phyloP scores from a whole-genome alignment of 2,888 invertebrate genomes.

The Melanophora roralis region DNA sequence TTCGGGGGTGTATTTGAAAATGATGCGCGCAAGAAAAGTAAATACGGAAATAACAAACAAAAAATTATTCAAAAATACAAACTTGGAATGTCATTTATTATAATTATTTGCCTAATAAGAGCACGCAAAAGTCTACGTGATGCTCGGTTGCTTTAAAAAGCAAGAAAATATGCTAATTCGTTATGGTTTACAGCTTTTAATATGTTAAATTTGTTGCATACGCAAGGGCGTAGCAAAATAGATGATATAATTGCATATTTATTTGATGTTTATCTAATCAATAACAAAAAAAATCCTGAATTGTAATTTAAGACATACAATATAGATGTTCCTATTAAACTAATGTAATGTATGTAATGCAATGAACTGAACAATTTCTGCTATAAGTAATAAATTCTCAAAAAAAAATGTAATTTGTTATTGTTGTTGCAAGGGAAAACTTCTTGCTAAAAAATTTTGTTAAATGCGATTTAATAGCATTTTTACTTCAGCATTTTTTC shows the following conservation, averaged over 20 bases:
- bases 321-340: too few species aligned
- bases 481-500: too few species aligned
- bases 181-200: neutral
- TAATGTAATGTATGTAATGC: too few species aligned
- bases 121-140: conserved; percentile 12
- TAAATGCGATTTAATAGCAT: too few species aligned
- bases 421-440: too few species aligned
- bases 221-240: neutral
- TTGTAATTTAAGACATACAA: too few species aligned
- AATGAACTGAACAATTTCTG: too few species aligned
- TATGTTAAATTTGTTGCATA: conserved; percentile 12
- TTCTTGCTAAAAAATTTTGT: too few species aligned
- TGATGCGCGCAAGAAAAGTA: conserved; percentile 12
- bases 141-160: neutral
- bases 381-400: too few species aligned
- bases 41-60: conserved; percentile 57
- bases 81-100: conserved; percentile 53
- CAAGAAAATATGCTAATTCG: conserved; percentile 33
- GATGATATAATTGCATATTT: neutral
- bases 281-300: neutral
- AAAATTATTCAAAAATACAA: conserved; percentile 64
- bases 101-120: conserved; percentile 52
- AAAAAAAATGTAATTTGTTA: too few species aligned
- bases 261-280: neutral
- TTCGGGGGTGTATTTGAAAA: conserved; percentile 1